Evolutionary conservation across 2,888 invertebrate genomes (phyloP), one percentile per base, ranked within the genome.

Genomic region (Xestia xanthographa): DNA sequence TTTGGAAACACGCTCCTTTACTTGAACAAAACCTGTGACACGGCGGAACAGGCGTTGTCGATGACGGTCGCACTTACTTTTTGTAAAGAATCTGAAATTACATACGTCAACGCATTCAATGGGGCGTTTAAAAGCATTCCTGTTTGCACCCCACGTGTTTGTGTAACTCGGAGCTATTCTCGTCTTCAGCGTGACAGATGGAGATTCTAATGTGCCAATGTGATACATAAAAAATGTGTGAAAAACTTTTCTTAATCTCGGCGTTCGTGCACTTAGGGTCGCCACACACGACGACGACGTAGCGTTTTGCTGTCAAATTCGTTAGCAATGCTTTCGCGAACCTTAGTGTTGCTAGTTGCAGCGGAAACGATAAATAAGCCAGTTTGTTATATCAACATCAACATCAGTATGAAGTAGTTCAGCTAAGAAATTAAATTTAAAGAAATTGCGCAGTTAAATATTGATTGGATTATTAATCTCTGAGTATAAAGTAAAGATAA

Each of bases 91-190:
- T 93, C 94, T 94, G 94, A 93, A 94, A 94, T 95, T 94, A 94
- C 94, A 94, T 92, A 94, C 94, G 93, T 94, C 94, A 92, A 92
- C 94, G 93, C 92, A 86, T 91, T 93, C 92, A 94, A 93, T 93
- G 93, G 93, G 92, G 90, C 93, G 92, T 91, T 93, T 93, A 92
- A 95, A 94, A 93, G 94, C 93, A 92, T 93, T 92, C 91, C 92
- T 87, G 89, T 88, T 88, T 84, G 84, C 90, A 81, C 90, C 91
- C 92, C 92, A 91, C 91, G 91, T 91, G 91, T 90, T 89, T 86
- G 88, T 86, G 86, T 84, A 73, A 85, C 86, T 86, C 85, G 83
- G 82, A 88, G 91, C 89, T 91, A 92, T 94, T 94, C 91, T 84
- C 77, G 88, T 86, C 82, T 76, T 53, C 56, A 29, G 38, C 87